These are phyloP conservation scores for Chrosomus eos DNA, from an alignment of 2,797 vertebrate species.

Conservation along the genomic window DNA sequence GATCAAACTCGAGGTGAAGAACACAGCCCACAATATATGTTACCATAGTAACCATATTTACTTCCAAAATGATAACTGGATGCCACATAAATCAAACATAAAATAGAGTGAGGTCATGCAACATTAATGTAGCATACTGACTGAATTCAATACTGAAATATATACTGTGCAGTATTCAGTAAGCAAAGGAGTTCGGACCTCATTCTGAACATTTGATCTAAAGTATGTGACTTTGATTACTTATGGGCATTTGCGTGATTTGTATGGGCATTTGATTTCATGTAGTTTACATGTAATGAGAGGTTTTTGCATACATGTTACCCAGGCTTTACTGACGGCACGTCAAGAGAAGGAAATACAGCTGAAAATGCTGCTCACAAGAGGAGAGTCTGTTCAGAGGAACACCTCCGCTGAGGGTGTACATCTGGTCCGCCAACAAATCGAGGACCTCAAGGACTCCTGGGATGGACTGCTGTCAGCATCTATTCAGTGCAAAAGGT, in stretches of 20 bases:
- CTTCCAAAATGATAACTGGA: not conserved
- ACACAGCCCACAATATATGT: not conserved
- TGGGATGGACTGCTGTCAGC: slow-evolving; percentile 91
- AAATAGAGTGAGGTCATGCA: not conserved
- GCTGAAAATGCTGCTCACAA: slow-evolving; percentile 90
- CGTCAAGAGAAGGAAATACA: slow-evolving; percentile 97
- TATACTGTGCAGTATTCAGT: not conserved
- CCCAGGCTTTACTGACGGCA: slow-evolving; percentile 86
- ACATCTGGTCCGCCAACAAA: slow-evolving; percentile 85
- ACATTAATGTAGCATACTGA: not conserved
- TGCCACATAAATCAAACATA: not conserved
- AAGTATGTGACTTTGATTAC: not conserved
- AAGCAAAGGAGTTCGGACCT: not conserved
- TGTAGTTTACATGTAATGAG: not conserved
- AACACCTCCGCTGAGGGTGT: slow-evolving; percentile 91
- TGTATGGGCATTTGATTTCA: not conserved
- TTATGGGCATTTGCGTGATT: no score
- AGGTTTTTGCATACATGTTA: not conserved
- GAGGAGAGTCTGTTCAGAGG: slow-evolving; percentile 93
- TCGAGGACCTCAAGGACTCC: slow-evolving; percentile 89
- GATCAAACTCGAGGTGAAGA: slow-evolving; percentile 92
- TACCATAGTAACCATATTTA: not conserved
- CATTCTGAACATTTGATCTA: not conserved
- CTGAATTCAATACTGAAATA: not conserved
- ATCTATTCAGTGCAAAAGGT: slow-evolving; percentile 97